Conservation (phyloP, 2,888 invertebrate species). For the Melanotus villosus region DNA sequence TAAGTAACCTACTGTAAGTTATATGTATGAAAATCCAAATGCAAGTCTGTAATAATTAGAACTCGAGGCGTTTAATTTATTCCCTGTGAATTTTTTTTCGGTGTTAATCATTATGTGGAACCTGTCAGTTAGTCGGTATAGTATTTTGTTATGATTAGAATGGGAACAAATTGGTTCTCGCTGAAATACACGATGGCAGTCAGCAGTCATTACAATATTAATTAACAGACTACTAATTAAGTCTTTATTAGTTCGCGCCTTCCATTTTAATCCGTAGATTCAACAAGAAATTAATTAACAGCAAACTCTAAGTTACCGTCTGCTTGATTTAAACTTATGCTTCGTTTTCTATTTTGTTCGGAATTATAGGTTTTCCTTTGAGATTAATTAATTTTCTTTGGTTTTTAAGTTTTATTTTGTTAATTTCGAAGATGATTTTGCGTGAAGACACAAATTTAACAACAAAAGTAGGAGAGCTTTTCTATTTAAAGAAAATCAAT, state of each 20-base stretch:
- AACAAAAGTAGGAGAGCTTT: no score
- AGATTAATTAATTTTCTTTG: background rate
- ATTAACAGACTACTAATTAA: conserved; percentile 42
- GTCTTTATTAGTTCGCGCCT: conserved; percentile 36
- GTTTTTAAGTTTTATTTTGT: no score
- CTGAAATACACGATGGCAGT: conserved; percentile 12
- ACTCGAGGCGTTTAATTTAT: no score
- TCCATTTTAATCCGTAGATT: conserved; percentile 37
- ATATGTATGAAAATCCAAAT: no score
- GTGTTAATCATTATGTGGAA: background rate
- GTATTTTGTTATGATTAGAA: conserved; percentile 15
- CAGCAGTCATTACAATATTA: conserved; percentile 38
- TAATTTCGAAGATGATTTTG: background rate
- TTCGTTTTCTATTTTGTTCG: background rate
- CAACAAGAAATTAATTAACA: conserved; percentile 41
- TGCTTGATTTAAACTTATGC: conserved; percentile 17
- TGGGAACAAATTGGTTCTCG: conserved; percentile 20
- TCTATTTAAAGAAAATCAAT: no score
- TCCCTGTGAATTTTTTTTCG: no score
- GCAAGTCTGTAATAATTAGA: no score
- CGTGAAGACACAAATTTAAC: no score
- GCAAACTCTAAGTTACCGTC: conserved; percentile 29
- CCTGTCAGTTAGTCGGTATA: background rate
- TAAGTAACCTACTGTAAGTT: no score
- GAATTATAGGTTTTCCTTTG: background rate